Evolutionary conservation across 2,797 vertebrate genomes (phyloP).

Genomic region (Myiothlypis chrysogaster): DNA sequence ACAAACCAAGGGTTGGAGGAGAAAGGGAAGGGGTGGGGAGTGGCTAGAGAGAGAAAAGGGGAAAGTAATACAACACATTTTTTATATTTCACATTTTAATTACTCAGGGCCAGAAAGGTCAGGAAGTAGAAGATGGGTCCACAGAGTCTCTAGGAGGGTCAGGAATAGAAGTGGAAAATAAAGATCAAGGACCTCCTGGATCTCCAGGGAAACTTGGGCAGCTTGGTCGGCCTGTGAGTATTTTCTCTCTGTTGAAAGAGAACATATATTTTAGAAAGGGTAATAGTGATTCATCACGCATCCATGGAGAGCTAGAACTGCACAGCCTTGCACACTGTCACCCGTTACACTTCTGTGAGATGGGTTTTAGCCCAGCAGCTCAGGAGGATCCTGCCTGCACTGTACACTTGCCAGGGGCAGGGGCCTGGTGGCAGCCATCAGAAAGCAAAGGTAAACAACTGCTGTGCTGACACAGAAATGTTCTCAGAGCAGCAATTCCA

Average conservation of each 20-base stretch:
- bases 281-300: too few relatives aligned
- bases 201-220: constrained; percentile 47
- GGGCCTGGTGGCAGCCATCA: too few relatives aligned
- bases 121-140: constrained; percentile 64
- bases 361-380: neutral
- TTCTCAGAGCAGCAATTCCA: neutral
- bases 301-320: neutral
- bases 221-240: constrained; percentile 75
- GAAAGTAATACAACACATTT: neutral
- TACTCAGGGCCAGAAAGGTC: constrained; percentile 61
- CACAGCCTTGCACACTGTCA: neutral
- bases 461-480: rapidly evolving
- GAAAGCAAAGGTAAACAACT: neutral
- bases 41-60: neutral
- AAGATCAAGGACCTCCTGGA: constrained; percentile 52
- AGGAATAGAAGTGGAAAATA: constrained; percentile 62
- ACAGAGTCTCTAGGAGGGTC: constrained; percentile 67
- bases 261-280: neutral
- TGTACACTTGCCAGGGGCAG: neutral
- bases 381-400: neutral
- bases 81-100: neutral
- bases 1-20: neutral
- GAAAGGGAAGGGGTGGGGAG: neutral
- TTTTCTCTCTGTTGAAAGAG: neutral
- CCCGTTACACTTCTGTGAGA: neutral